Percentiles rank a stretch among this genome's conserved stretches.
Conservation (phyloP, 2,113 vertebrate genomes). For the Dromiciops gliroides region DNA sequence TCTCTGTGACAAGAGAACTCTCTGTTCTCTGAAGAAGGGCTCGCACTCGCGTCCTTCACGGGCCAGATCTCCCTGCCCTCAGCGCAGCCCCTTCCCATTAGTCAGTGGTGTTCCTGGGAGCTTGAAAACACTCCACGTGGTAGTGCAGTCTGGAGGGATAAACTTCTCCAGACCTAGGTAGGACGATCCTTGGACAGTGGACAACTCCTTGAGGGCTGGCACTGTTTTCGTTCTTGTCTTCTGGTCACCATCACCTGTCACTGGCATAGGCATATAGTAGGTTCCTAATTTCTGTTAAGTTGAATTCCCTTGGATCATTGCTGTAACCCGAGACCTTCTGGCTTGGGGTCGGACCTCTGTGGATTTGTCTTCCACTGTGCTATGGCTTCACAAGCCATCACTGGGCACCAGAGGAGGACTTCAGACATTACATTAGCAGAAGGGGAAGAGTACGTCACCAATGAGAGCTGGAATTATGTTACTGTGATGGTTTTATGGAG, state of each 20-base stretch:
- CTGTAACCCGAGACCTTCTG: neutral
- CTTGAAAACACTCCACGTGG: neutral
- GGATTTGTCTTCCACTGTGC: neutral
- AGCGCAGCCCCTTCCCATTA: neutral
- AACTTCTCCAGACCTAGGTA: neutral
- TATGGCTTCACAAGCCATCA: neutral
- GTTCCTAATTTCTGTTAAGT: neutral
- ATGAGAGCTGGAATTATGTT: neutral
- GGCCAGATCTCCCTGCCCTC: neutral
- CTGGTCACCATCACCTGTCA: too few relatives aligned
- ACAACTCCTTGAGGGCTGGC: neutral
- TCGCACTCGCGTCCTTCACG: neutral
- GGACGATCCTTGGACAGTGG: too few relatives aligned
- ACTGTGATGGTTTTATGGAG: neutral
- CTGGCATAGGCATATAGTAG: too few relatives aligned
- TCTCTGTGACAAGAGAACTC: neutral
- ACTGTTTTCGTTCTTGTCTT: neutral
- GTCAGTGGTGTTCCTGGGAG: neutral
- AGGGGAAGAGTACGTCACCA: neutral
- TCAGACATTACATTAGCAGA: neutral
- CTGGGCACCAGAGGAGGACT: neutral
- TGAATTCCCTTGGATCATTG: neutral
- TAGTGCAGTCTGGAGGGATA: neutral
- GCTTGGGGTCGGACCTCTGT: neutral
- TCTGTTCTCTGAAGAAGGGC: neutral